Base-by-base conservation (phyloP, 1,140 invertebrate genomes). In the Portunus trituberculatus region DNA sequence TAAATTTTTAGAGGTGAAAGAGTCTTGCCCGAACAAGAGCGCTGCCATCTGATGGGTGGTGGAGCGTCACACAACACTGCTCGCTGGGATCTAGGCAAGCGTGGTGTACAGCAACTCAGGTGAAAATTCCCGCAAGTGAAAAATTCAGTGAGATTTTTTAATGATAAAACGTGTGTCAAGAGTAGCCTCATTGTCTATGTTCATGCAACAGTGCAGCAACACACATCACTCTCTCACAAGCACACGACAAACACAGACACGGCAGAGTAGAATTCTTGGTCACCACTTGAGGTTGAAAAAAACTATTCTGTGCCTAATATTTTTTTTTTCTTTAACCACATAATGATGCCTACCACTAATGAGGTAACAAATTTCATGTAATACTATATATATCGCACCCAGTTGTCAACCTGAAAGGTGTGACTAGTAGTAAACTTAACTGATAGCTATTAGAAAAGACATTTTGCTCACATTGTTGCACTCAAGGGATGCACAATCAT, bases 321-420 rank as follows among this genome's bases (percentile, higher is more conserved):
- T 93, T 48, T 93, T 88, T 45, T 59, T 14, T 20, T 87, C 25
- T 93, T 46, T 52, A 29, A 2, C 59, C 87, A 52, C 87, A 39
- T 87, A 46, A 59, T 93, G 92, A 93, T 52, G 4, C 46, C 84
- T 93, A 93, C 46, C 83, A 67, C 92, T 93, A 93, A 88, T 93
- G 92, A 93, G 92, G 92, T 93, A 93, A 87, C n/a, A 93, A 93
- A 87, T 93, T 93, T 48, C 92, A 88, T 93, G 83, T 93, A 93
- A 93, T 93, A 93, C 92, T 93, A 87, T 88, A 87, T 88, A 76
- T 76, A 52, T 31, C 83, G 92, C 92, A 88, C 46, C 83, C 48
- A 88, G 92, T 93, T 88, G 87, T 87, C 84, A 93, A 32, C 87
- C 83, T 86, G 59, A 87, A 59, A 84, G 83, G 86, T 93, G 87